Percentiles rank a stretch among this genome's conserved stretches.
Evolutionary conservation across 2,797 vertebrate species (phyloP).

Genomic region (Smutsia gigantea): DNA sequence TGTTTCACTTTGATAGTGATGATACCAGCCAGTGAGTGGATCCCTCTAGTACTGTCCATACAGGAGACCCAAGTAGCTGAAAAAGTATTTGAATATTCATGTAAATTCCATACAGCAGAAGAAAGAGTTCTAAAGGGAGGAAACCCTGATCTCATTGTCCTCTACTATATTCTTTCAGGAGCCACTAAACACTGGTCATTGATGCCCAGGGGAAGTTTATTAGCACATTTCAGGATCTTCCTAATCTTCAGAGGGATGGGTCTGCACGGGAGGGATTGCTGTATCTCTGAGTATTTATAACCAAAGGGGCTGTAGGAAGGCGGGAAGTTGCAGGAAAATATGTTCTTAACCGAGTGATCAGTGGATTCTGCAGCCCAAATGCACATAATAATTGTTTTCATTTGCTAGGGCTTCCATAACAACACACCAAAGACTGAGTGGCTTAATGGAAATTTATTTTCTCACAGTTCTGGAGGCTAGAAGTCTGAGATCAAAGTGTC

Average conservation of each 20-base stretch:
- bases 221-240: neutral
- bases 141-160: neutral
- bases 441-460: too few relatives aligned
- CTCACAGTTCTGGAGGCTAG: neutral
- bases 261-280: too few relatives aligned
- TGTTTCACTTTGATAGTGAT: neutral
- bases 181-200: neutral
- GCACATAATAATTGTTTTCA: neutral
- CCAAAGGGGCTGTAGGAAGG: neutral
- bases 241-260: neutral
- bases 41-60: neutral
- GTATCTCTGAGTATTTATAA: neutral
- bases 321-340: neutral
- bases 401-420: neutral
- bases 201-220: neutral
- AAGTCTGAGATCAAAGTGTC: neutral
- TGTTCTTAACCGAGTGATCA: neutral
- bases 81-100: neutral
- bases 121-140: neutral
- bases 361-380: neutral
- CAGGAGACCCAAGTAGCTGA: neutral
- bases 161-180: neutral
- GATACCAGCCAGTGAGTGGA: neutral
- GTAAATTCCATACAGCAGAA: neutral
- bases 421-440: neutral